Percentiles rank a stretch among this genome's conserved stretches.
phyloP scores from a whole-genome alignment of 1,140 invertebrate genomes.

The Coptotermes formosanus region DNA sequence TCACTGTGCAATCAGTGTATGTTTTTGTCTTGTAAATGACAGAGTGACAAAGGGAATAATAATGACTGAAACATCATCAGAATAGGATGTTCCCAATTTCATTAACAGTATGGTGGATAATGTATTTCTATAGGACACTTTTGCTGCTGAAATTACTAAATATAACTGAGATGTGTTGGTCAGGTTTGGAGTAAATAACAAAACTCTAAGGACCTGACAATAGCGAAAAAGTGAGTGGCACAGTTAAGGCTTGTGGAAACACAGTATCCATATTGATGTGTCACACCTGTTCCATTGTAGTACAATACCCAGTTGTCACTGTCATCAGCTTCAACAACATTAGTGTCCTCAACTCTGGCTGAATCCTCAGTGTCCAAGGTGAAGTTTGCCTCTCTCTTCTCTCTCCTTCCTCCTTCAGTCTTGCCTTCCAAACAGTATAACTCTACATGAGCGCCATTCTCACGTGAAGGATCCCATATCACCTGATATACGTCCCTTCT shows the following conservation, averaged over 20 bases:
- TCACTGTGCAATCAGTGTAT: too few relatives aligned
- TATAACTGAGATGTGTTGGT: background rate
- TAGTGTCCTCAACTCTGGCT: constrained; percentile 40
- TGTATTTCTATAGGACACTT: too few relatives aligned
- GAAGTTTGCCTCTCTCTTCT: constrained; percentile 38
- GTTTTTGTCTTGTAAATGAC: too few relatives aligned
- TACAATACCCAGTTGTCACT: constrained; percentile 60
- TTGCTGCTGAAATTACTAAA: background rate
- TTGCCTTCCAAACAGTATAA: constrained; percentile 61
- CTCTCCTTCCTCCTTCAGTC: constrained; percentile 38
- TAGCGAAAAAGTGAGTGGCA: background rate
- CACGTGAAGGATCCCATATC: constrained; percentile 65
- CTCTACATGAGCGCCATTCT: constrained; percentile 63
- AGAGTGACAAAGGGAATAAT: too few relatives aligned
- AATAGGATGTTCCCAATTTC: too few relatives aligned
- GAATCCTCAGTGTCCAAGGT: constrained; percentile 37
- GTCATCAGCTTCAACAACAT: constrained; percentile 47
- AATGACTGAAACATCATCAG: too few relatives aligned
- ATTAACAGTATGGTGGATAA: too few relatives aligned
- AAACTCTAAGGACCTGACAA: too few relatives aligned
- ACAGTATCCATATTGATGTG: background rate
- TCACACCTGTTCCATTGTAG: constrained; percentile 73
- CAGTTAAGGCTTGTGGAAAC: background rate
- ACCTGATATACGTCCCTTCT: constrained; percentile 67
- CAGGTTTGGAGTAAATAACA: too few relatives aligned